These are phyloP conservation scores for Rafetus swinhoei DNA, from an alignment of 2,113 vertebrate genomes.

Conservation along the genomic window DNA sequence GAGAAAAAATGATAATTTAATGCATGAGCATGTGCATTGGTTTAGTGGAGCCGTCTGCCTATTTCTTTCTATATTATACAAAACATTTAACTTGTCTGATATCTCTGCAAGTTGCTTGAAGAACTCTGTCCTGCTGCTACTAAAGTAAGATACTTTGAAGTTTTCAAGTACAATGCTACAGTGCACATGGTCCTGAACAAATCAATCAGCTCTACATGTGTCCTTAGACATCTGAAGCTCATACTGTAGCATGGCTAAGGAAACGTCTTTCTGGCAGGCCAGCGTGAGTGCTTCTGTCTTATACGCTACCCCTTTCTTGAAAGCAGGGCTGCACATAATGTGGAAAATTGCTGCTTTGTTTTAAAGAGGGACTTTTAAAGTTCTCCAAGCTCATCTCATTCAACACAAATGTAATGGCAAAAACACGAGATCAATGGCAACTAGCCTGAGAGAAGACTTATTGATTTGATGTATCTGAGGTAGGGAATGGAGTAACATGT, in stretches of 20 bases:
- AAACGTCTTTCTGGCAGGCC: not conserved
- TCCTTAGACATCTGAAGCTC: not conserved
- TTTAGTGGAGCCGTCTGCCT: conserved; percentile 20
- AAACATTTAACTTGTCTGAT: not conserved
- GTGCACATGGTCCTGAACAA: not conserved
- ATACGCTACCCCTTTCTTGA: not conserved
- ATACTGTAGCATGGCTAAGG: not conserved
- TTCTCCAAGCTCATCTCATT: not conserved
- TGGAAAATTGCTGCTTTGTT: not conserved
- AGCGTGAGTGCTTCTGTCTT: not conserved
- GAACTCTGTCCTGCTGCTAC: not conserved
- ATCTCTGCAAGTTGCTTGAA: not conserved
- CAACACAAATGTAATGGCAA: not conserved
- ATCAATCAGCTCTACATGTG: not conserved
- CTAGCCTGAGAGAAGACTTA: not conserved
- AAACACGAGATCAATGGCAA: not conserved
- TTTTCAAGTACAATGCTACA: not conserved
- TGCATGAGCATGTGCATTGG: conserved; percentile 12
- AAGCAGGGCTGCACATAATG: not conserved
- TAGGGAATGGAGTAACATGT: not conserved
- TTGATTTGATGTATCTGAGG: not conserved
- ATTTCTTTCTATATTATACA: not conserved
- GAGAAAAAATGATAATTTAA: not conserved
- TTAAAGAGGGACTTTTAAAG: not conserved
- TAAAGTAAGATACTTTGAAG: not conserved